Percentiles rank a stretch among this genome's conserved stretches.
Evolutionary conservation across 2,797 vertebrate genomes (phyloP).

Genomic region (Distichodus sexfasciatus): DNA sequence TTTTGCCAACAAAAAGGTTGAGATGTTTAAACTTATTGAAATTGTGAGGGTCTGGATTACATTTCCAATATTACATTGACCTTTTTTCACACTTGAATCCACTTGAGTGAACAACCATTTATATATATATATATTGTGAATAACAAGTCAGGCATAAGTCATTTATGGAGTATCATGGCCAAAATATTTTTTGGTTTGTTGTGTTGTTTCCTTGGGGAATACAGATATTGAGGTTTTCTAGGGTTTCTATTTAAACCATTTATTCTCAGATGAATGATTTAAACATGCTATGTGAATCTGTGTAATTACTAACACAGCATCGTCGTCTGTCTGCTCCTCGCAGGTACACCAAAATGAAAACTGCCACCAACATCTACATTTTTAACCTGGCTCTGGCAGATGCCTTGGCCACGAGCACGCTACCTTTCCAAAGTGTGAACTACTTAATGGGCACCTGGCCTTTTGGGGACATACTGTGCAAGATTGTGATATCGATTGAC

Average conservation of each 20-base stretch:
- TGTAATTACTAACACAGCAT: neutral
- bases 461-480: conserved; percentile 91
- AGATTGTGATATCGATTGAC: conserved; percentile 96
- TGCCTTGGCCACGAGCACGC: conserved; percentile 91
- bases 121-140: neutral
- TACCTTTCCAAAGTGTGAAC: conserved; percentile 98
- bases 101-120: too few relatives aligned
- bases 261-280: neutral
- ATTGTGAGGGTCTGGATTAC: too few relatives aligned
- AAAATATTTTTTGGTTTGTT: too few relatives aligned
- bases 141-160: too few relatives aligned
- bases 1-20: too few relatives aligned
- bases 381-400: conserved; percentile 97
- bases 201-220: too few relatives aligned
- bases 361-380: conserved; percentile 99
- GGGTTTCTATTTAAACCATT: too few relatives aligned
- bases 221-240: too few relatives aligned
- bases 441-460: conserved; percentile 98
- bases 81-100: too few relatives aligned
- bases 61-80: too few relatives aligned
- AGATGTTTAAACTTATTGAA: too few relatives aligned
- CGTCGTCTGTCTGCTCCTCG: neutral
- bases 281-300: neutral
- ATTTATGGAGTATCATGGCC: too few relatives aligned
- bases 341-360: conserved; percentile 99